Evolutionary conservation across 2,113 vertebrate species (phyloP).

Genomic region (Sitta europaea): DNA sequence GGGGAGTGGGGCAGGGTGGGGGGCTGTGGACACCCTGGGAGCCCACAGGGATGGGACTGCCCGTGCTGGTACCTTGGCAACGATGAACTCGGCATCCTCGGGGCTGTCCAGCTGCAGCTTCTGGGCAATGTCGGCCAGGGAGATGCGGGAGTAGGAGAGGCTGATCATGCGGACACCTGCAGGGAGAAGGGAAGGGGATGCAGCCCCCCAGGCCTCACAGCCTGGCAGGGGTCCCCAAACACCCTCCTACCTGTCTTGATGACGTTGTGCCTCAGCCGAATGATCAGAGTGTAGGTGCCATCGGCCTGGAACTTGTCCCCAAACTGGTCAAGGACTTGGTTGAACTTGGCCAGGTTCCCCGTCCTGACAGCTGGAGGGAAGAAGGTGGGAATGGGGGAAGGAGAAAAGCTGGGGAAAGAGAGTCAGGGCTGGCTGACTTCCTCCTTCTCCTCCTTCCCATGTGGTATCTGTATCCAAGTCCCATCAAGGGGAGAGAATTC

Average conservation of each 20-base stretch:
- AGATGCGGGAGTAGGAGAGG: slow-evolving; percentile 96
- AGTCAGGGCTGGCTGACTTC: background rate
- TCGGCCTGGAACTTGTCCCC: slow-evolving; percentile 96
- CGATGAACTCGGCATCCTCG: slow-evolving; percentile 96
- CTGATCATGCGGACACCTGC: slow-evolving; percentile 98
- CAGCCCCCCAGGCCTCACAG: background rate
- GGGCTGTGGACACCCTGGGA: background rate
- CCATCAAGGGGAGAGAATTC: background rate
- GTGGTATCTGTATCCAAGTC: background rate
- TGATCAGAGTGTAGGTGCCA: slow-evolving; percentile 97
- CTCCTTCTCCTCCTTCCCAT: background rate
- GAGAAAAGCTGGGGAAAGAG: accelerated
- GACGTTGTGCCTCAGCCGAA: slow-evolving; percentile 95
- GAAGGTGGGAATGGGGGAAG: accelerated
- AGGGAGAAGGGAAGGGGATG: background rate
- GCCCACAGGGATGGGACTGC: background rate
- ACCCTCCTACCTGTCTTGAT: slow-evolving; percentile 90
- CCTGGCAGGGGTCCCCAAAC: accelerated
- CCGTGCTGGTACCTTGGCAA: slow-evolving; percentile 84
- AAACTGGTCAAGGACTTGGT: slow-evolving; percentile 94
- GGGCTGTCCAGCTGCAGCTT: slow-evolving; percentile 97
- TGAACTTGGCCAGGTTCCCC: slow-evolving; percentile 95
- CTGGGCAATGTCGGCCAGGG: slow-evolving; percentile 92
- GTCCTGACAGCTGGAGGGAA: slow-evolving; percentile 84
- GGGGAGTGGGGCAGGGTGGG: accelerated